Percentiles rank a stretch among this genome's conserved stretches.
Evolutionary conservation across 2,797 vertebrate species (phyloP).

Genomic region (Limnodromus scolopaceus): DNA sequence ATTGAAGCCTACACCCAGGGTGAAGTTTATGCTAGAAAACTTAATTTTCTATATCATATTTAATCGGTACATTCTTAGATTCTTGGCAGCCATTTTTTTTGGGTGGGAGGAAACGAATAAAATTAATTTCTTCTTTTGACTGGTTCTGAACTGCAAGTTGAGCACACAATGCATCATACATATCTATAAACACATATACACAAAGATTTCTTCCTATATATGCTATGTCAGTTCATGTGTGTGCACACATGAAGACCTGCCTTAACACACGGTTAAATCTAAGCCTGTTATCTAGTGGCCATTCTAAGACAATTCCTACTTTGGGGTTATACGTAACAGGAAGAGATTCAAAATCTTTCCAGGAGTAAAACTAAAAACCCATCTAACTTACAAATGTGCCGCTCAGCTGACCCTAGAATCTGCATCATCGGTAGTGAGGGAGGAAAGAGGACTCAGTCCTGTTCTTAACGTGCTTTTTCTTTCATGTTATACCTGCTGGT

Average conservation of each 20-base stretch:
- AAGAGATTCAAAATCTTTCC: background rate
- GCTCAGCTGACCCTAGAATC: background rate
- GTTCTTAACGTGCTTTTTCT: background rate
- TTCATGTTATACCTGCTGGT: background rate
- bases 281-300: background rate
- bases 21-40: background rate
- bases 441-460: background rate
- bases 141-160: background rate
- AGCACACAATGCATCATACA: fast-evolving
- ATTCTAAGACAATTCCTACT: background rate
- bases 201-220: background rate
- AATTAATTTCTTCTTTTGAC: background rate
- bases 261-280: background rate
- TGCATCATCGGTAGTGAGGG: fast-evolving
- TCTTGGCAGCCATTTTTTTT: background rate
- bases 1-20: background rate
- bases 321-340: background rate
- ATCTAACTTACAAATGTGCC: fast-evolving
- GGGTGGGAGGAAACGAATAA: background rate
- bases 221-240: fast-evolving
- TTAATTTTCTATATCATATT: background rate
- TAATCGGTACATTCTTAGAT: background rate
- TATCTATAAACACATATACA: too few species aligned
- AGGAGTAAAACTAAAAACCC: background rate
- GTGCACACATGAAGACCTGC: background rate